Evolutionary conservation across 2,888 invertebrate species (phyloP), one percentile per base, ranked within the genome.

Genomic region (Rhingia rostrata): DNA sequence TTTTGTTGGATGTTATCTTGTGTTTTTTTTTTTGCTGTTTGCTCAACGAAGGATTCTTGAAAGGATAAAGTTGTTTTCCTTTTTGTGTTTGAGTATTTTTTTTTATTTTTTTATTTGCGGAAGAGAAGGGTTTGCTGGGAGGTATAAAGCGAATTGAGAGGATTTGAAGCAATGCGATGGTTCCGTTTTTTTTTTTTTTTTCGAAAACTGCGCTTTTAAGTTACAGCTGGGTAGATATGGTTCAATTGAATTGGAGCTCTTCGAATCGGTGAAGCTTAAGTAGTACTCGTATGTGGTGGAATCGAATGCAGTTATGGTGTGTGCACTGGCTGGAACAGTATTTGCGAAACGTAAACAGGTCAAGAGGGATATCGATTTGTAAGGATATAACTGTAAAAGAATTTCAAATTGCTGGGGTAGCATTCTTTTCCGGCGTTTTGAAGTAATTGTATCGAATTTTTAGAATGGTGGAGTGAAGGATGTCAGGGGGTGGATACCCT

Each of bases 121-220:
- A 74, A 81, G 74, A 30, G 47, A 47, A 61, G 80, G 74, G 74
- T 75, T 75, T 81, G 58, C 75, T 56, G 45, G 22, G 12, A 70
- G 69, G 75, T 58, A 70, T 70, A 61, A 49, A 75, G 69, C 69
- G 69, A 75, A 81, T 75, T 69, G 80, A 81, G 75, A 69, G 75
- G 75, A 81, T 81, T 81, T 81, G 10, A 22, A 53, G 22, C 22
- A 22, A 22, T 22, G 22, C 22, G 56, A 63, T 41, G 53, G 35
- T 73, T 67, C 9, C 39, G 22, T 22, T 22, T 2, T 22, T 22
- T 22, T 22, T 22, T 22, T 22, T 2, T 58, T 69, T 37, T 41
- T 12, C 14, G 22, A 41, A 7, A 7, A 22, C 22, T 22, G 22
- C 30, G 37, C 37, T 4, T 63, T 53, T 4, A 53, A 39, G 37